Evolutionary conservation across 2,113 vertebrate genomes (phyloP), one percentile per base, ranked within the genome.

Genomic region (Guaruba guarouba): DNA sequence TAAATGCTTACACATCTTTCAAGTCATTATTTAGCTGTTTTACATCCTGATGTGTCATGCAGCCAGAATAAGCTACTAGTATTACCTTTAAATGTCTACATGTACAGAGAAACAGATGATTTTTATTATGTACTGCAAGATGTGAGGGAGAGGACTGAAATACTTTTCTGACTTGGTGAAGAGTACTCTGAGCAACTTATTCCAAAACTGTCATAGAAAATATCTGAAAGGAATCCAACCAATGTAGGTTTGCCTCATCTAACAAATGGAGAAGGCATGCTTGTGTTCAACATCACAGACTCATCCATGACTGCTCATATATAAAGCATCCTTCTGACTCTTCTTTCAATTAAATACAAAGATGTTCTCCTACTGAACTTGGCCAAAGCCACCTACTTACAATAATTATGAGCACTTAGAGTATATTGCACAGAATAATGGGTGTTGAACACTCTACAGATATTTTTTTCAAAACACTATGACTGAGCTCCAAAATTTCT

Each of bases 1-100:
- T 37, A 57, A 83, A 63, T 0, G 1, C 10, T 92, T 78, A 70
- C 28, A 84, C 20, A 70, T 83, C 31, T 67, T 80, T 59, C 71
- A 76, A 91, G 76, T 84, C 27, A 5, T 76, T 77, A 77, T n/a
- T 82, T 64, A 93, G 55, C 79, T 88, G 82, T 13, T 68, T 71
- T 19, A 85, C 39, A 86, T 54, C 68, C 35, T 1, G 0, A 96
- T 10, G 19, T 22, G 92, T 52, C 97, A 97, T 97, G 97, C 97
- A 97, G 70, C 41, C 62, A 82, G 52, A 39, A 84, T 41, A 94
- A 81, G 94, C 27, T 76, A 89, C 49, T 83, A 94, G 67, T 77
- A 83, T 95, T 83, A 70, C 63, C 69, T 82, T 89, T 69, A 73
- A 80, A 94, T 63, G 39, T 82, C 91, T 81, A 89, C 64, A 44